phyloP scores from a whole-genome alignment of 2,797 vertebrate species.

The Sciurus carolinensis region DNA sequence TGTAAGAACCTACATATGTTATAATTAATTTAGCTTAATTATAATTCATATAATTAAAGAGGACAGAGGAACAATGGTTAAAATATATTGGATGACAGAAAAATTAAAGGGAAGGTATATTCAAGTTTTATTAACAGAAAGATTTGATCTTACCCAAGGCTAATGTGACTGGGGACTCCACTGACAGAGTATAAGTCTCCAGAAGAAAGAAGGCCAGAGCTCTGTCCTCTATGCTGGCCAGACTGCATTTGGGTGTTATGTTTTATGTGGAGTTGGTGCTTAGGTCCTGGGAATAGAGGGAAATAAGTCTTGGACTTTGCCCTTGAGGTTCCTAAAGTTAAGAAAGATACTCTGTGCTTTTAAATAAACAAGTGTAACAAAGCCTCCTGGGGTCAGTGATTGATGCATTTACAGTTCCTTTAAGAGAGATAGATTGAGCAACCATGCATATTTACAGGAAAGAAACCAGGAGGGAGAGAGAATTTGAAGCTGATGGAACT shows the following conservation, averaged over 20 bases:
- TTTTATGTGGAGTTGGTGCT: not conserved
- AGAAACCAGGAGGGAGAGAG: not conserved
- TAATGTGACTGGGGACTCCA: not conserved
- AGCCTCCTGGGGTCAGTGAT: not conserved
- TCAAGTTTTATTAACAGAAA: not conserved
- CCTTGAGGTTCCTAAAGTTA: not conserved
- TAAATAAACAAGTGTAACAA: not conserved
- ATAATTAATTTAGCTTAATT: constrained; percentile 76
- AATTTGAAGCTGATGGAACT: not conserved
- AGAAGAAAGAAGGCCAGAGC: not conserved
- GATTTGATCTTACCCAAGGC: not conserved
- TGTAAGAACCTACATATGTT: constrained; percentile 62
- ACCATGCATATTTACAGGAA: not conserved
- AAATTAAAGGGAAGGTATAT: not conserved
- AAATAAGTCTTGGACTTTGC: not conserved
- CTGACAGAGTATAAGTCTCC: not conserved
- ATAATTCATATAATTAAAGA: constrained; percentile 65
- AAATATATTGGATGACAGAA: constrained; percentile 57
- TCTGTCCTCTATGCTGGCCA: not conserved
- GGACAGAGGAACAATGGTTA: constrained; percentile 55
- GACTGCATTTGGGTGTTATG: not conserved
- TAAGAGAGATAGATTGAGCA: not conserved
- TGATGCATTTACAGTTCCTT: not conserved
- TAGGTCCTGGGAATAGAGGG: not conserved
- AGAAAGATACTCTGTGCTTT: not conserved